These are phyloP conservation scores for Arctocebus calabarensis DNA, from an alignment of 2,797 vertebrate species.

Conservation along the genomic window DNA sequence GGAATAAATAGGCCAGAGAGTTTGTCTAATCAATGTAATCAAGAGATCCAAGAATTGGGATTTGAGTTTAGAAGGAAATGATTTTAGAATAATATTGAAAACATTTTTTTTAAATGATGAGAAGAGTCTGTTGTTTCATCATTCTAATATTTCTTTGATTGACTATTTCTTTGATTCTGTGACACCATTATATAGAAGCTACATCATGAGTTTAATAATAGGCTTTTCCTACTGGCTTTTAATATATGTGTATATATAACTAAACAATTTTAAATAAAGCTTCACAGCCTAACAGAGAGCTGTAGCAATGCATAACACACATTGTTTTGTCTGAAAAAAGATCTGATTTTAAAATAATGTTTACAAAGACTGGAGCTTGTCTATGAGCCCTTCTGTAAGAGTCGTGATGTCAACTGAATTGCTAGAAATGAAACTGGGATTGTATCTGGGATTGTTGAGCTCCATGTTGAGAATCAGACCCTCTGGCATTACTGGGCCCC, in stretches of 20 bases:
- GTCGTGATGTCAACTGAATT: fast-evolving
- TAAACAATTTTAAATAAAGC: not conserved
- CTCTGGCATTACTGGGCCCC: not conserved
- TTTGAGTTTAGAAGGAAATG: not conserved
- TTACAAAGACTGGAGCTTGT: not conserved
- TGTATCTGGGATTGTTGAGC: not conserved
- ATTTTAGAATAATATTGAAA: not conserved
- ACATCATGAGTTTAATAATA: fast-evolving
- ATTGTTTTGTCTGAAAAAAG: not conserved
- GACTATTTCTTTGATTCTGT: fast-evolving
- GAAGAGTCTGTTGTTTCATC: not conserved
- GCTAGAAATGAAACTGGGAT: not conserved
- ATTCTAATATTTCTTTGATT: too few species aligned
- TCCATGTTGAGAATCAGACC: fast-evolving
- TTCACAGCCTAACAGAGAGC: not conserved
- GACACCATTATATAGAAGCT: too few species aligned
- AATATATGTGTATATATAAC: not conserved
- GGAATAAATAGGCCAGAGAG: fast-evolving
- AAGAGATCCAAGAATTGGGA: not conserved
- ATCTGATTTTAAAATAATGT: not conserved
- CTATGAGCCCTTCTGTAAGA: fast-evolving
- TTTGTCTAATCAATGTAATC: fast-evolving
- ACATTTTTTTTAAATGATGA: not conserved
- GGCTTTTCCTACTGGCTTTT: not conserved
- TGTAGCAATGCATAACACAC: fast-evolving